Evolutionary conservation across 2,113 vertebrate species (phyloP).

Genomic region (Quiscalus mexicanus): DNA sequence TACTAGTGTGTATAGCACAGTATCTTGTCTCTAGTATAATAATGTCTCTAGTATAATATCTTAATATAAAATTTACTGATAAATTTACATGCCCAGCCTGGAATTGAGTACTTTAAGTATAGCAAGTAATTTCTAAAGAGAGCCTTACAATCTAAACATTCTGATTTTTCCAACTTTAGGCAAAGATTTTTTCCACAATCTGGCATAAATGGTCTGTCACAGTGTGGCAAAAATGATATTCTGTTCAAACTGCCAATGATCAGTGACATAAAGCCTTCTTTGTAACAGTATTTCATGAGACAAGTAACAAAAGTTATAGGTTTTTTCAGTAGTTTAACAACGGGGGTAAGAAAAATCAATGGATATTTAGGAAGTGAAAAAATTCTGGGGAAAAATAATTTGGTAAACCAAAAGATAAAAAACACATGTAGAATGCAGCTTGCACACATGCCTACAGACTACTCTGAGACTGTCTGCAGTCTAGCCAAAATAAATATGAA

Average conservation of each 20-base stretch:
- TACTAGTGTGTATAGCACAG: not conserved
- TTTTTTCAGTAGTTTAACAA: not conserved
- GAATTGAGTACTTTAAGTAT: not conserved
- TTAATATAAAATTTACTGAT: not conserved
- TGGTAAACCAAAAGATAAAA: not conserved
- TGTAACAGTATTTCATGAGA: not conserved
- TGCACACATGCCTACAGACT: not conserved
- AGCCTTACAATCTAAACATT: not conserved
- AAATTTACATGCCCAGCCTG: not conserved
- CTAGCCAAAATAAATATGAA: not conserved
- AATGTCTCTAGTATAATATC: not conserved
- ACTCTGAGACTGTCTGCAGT: not conserved
- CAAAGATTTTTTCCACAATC: not conserved
- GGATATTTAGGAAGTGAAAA: not conserved
- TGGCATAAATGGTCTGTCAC: not conserved
- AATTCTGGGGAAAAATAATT: not conserved
- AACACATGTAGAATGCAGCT: not conserved
- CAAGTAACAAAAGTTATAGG: not conserved
- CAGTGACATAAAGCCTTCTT: not conserved
- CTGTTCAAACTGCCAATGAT: not conserved
- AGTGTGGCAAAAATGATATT: not conserved
- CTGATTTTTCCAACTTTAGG: conserved; percentile 1
- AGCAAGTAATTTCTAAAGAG: not conserved
- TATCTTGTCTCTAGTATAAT: not conserved
- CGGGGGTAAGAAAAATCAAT: not conserved